phyloP scores from a whole-genome alignment of 2,113 vertebrate genomes.

The Pholis gunnellus region DNA sequence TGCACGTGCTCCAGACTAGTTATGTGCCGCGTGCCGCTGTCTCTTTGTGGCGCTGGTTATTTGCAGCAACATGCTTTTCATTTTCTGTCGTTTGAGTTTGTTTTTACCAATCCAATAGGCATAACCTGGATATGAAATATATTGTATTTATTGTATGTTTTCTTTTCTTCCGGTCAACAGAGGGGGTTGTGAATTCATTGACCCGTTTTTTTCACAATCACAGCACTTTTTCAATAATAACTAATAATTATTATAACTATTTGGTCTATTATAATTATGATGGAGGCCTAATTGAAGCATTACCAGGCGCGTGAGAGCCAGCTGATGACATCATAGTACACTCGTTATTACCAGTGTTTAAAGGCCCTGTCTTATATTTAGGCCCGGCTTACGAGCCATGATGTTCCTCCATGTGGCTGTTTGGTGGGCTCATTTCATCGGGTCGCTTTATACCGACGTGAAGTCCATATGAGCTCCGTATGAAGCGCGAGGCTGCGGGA shows the following conservation, averaged over 20 bases:
- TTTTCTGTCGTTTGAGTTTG: not conserved
- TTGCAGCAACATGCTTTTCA: not conserved
- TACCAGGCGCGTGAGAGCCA: not conserved
- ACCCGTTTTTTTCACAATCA: not conserved
- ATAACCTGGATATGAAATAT: not conserved
- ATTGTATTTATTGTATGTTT: too few relatives aligned
- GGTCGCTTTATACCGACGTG: slow-evolving; percentile 55
- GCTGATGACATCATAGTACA: not conserved
- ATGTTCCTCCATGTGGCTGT: not conserved
- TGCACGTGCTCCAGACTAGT: too few relatives aligned
- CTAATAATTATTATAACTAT: not conserved
- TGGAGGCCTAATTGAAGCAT: not conserved
- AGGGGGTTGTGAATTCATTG: not conserved
- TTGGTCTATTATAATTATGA: not conserved
- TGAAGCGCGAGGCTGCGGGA: slow-evolving; percentile 48
- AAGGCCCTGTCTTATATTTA: not conserved
- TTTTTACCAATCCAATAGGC: not conserved
- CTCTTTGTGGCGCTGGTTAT: not conserved
- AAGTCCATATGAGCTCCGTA: slow-evolving; percentile 61
- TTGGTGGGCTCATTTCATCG: not conserved
- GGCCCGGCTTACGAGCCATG: not conserved
- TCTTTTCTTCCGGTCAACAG: not conserved
- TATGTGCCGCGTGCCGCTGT: not conserved
- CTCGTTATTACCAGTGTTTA: not conserved
- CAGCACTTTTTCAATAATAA: not conserved